A percentile compares a stretch with the other conserved stretches of the same genome.
Evolutionary conservation across 2,113 vertebrate species (phyloP).

Genomic region (Anolis carolinensis): DNA sequence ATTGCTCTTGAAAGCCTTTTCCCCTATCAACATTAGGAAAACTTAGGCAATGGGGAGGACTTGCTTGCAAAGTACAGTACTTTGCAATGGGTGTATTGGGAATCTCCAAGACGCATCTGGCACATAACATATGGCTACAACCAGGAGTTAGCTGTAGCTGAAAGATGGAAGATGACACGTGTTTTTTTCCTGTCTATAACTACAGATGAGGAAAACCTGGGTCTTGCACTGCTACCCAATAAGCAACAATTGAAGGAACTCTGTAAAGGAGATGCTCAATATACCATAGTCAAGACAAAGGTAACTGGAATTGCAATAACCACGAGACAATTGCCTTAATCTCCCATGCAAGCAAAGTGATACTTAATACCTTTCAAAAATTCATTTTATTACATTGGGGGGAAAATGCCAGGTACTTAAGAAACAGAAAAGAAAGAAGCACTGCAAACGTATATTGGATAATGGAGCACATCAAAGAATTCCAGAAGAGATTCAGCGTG

Average conservation of each 20-base stretch:
- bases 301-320: no score
- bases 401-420: not conserved
- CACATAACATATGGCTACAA: not conserved
- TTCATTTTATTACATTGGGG: no score
- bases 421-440: no score
- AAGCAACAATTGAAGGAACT: not conserved
- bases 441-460: no score
- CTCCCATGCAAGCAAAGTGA: no score
- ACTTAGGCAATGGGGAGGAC: not conserved
- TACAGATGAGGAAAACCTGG: not conserved
- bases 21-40: not conserved
- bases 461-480: no score
- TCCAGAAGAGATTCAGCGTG: no score
- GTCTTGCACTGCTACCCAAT: not conserved
- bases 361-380: no score
- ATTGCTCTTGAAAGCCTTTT: not conserved
- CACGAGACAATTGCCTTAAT: no score
- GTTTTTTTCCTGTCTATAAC: no score
- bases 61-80: not conserved
- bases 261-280: not conserved
- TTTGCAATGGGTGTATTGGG: no score
- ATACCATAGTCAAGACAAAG: no score
- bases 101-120: not conserved
- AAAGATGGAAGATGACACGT: not conserved
- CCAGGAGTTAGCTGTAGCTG: not conserved